A percentile compares a stretch with the other conserved stretches of the same genome.
These are phyloP conservation scores for Coccyzus lansbergi DNA, from an alignment of 2,797 vertebrate species.

Conservation along the genomic window DNA sequence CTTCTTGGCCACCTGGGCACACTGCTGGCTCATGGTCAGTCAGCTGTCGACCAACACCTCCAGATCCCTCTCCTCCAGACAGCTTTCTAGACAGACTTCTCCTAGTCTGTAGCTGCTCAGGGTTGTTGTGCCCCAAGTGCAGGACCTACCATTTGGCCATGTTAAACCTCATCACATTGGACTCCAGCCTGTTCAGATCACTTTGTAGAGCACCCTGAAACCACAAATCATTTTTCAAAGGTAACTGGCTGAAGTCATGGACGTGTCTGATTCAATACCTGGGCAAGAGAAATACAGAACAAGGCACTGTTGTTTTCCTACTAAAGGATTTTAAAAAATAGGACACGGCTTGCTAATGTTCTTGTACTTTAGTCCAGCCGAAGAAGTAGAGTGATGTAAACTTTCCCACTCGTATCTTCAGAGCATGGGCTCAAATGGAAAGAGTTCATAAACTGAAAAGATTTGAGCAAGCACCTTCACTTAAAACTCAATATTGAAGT, in stretches of 20 bases:
- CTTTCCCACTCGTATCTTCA: background rate
- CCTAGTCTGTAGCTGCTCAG: too few species aligned
- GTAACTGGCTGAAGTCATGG: background rate
- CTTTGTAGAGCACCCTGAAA: background rate
- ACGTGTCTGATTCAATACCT: background rate
- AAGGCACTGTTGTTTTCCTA: background rate
- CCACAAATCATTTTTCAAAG: background rate
- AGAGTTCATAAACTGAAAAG: background rate
- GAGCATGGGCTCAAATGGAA: background rate
- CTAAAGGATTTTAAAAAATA: rapidly evolving
- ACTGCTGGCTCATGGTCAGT: too few species aligned
- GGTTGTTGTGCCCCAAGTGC: too few species aligned
- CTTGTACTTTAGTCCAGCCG: background rate
- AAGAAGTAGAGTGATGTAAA: background rate
- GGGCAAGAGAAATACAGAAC: background rate
- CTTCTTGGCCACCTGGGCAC: too few species aligned
- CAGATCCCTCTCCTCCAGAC: too few species aligned
- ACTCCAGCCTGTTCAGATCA: too few species aligned
- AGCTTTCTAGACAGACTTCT: too few species aligned
- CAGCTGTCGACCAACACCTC: too few species aligned
- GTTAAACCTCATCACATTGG: too few species aligned
- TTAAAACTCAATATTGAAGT: background rate
- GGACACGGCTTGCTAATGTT: background rate
- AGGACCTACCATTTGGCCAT: too few species aligned
- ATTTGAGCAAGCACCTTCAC: background rate